A percentile compares a stretch with the other conserved stretches of the same genome.
These are phyloP conservation scores for Semaprochilodus insignis DNA, from an alignment of 2,797 vertebrate genomes.

Conservation along the genomic window DNA sequence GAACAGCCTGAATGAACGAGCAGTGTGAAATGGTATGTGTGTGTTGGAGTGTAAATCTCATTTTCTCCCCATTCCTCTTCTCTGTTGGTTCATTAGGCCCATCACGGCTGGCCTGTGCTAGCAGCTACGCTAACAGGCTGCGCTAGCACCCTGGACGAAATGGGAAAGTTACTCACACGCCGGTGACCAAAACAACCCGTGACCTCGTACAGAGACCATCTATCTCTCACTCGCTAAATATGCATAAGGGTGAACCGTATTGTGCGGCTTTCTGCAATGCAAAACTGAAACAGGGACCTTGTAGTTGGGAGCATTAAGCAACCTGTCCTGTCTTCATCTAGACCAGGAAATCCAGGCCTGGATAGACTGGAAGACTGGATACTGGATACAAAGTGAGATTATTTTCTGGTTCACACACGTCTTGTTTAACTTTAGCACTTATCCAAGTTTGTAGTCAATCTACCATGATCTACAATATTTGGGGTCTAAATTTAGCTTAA, in stretches of 20 bases:
- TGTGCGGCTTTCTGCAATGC: background rate
- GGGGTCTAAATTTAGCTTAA: too few species aligned
- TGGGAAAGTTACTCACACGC: slow-evolving; percentile 12
- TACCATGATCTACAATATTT: background rate
- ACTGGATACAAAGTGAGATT: too few species aligned
- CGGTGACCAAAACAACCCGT: slow-evolving; percentile 3
- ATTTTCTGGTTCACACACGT: too few species aligned
- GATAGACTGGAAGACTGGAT: too few species aligned
- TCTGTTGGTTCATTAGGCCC: slow-evolving; percentile 53
- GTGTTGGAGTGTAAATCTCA: slow-evolving; percentile 63
- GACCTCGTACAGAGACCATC: slow-evolving; percentile 16
- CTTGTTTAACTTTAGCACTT: background rate
- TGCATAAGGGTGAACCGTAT: background rate
- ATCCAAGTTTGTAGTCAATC: background rate
- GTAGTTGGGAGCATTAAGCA: background rate
- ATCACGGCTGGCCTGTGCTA: slow-evolving; percentile 33
- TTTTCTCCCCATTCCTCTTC: slow-evolving; percentile 58
- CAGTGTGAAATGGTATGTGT: slow-evolving; percentile 52
- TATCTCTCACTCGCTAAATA: slow-evolving; percentile 7
- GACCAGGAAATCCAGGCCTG: too few species aligned
- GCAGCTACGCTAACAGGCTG: slow-evolving; percentile 34
- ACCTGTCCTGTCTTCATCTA: background rate
- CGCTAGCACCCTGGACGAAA: slow-evolving; percentile 24
- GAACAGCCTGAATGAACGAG: slow-evolving; percentile 33
- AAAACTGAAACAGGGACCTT: background rate